Evolutionary conservation across 2,113 vertebrate species (phyloP).

Genomic region (Fregata magnificens): DNA sequence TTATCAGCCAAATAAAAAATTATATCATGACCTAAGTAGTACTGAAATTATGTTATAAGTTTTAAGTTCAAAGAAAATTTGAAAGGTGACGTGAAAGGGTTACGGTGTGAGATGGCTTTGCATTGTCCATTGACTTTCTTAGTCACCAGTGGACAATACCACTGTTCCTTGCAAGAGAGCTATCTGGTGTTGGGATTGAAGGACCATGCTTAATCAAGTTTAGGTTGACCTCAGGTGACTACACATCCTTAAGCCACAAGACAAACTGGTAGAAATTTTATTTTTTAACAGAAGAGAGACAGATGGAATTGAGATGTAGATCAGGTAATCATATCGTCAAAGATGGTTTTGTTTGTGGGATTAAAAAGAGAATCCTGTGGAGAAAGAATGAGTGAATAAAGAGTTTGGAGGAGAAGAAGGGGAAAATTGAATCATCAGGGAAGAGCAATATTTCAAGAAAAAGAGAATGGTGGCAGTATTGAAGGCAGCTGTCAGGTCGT

Average conservation of each 20-base stretch:
- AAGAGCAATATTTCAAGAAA: slow-evolving; percentile 34
- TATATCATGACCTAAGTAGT: background rate
- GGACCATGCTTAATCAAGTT: background rate
- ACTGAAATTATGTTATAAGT: background rate
- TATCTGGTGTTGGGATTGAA: background rate
- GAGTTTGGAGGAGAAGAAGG: background rate
- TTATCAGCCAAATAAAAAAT: background rate
- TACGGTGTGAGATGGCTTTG: background rate
- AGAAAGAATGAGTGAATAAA: background rate
- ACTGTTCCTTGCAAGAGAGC: background rate
- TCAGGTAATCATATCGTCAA: background rate
- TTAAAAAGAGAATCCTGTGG: background rate
- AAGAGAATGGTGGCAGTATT: background rate
- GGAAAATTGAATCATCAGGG: slow-evolving; percentile 5
- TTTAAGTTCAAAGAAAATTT: background rate
- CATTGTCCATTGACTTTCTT: background rate
- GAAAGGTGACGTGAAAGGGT: background rate
- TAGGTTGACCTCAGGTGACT: background rate
- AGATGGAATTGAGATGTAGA: background rate
- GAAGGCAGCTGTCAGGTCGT: slow-evolving; percentile 24
- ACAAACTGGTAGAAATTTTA: background rate
- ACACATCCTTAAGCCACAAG: background rate
- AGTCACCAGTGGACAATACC: background rate
- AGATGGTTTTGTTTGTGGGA: background rate
- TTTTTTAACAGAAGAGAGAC: background rate